These are phyloP conservation scores for Altica lythri DNA, from an alignment of 2,888 invertebrate species.

Conservation along the genomic window DNA sequence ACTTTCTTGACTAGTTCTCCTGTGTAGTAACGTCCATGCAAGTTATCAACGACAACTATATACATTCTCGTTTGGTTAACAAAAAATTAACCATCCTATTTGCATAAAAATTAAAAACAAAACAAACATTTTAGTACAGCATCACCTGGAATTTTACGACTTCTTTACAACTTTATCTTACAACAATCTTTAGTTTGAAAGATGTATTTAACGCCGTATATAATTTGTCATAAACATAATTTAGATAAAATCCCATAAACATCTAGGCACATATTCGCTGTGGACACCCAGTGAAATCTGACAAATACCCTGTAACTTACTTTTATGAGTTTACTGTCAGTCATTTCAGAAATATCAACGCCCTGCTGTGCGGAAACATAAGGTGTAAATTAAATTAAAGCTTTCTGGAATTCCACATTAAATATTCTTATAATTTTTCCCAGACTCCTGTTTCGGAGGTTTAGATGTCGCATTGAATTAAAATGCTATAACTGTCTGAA, in stretches of 20 bases:
- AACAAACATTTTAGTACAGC: slow-evolving; percentile 15
- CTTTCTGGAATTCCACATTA: slow-evolving; percentile 25
- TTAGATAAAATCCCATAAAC: slow-evolving; percentile 22
- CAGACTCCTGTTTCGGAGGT: slow-evolving; percentile 29
- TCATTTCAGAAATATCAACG: slow-evolving; percentile 34
- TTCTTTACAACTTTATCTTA: slow-evolving; percentile 27
- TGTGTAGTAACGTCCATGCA: slow-evolving; percentile 23
- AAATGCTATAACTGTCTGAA: slow-evolving; percentile 32
- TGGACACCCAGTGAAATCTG: slow-evolving; percentile 34
- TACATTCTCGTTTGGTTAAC: not conserved
- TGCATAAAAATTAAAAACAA: slow-evolving; percentile 21
- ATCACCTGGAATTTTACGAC: slow-evolving; percentile 17
- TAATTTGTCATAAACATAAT: slow-evolving; percentile 39
- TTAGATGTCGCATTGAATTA: slow-evolving; percentile 33
- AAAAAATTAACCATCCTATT: slow-evolving; percentile 19
- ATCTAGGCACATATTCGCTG: slow-evolving; percentile 25
- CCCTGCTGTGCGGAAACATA: slow-evolving; percentile 38
- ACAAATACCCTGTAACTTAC: slow-evolving; percentile 31
- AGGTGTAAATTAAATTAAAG: slow-evolving; percentile 40
- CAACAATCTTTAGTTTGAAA: slow-evolving; percentile 10
- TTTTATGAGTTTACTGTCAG: slow-evolving; percentile 30
- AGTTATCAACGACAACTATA: slow-evolving; percentile 21
- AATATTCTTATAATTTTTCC: slow-evolving; percentile 25
- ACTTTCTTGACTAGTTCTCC: slow-evolving; percentile 21
- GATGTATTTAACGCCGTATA: slow-evolving; percentile 35